These are phyloP conservation scores for Phataginus tricuspis DNA, from an alignment of 2,797 vertebrate species.

Conservation along the genomic window DNA sequence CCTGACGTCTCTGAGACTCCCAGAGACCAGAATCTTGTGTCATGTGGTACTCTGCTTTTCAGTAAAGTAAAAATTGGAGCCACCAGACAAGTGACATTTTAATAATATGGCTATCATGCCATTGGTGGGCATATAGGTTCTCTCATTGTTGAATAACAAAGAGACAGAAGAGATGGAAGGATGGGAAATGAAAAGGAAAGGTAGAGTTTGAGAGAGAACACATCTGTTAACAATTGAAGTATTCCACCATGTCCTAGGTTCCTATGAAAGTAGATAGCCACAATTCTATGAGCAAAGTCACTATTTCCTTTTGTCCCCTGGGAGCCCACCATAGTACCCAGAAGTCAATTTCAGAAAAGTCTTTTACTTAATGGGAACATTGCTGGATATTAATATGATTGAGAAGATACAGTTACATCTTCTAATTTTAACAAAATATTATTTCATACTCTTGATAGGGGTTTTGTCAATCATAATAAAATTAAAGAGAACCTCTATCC, in stretches of 20 bases:
- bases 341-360: background rate
- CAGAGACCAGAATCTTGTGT: background rate
- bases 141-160: slow-evolving; percentile 25
- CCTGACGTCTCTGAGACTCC: background rate
- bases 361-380: background rate
- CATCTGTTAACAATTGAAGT: background rate
- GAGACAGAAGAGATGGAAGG: background rate
- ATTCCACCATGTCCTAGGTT: too few relatives aligned
- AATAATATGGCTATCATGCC: background rate
- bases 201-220: background rate
- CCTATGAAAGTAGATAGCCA: background rate
- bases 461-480: background rate
- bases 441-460: background rate
- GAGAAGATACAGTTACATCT: background rate
- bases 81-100: slow-evolving; percentile 30
- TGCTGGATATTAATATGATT: background rate
- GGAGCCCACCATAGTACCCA: background rate
- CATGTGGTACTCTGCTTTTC: background rate
- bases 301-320: background rate
- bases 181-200: background rate
- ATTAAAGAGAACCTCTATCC: background rate
- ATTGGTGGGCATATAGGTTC: background rate
- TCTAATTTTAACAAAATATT: slow-evolving; percentile 40
- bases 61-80: slow-evolving; percentile 21
- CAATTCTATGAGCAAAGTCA: background rate